phyloP scores from a whole-genome alignment of 2,888 invertebrate genomes.

The Cheilosia variabilis region DNA sequence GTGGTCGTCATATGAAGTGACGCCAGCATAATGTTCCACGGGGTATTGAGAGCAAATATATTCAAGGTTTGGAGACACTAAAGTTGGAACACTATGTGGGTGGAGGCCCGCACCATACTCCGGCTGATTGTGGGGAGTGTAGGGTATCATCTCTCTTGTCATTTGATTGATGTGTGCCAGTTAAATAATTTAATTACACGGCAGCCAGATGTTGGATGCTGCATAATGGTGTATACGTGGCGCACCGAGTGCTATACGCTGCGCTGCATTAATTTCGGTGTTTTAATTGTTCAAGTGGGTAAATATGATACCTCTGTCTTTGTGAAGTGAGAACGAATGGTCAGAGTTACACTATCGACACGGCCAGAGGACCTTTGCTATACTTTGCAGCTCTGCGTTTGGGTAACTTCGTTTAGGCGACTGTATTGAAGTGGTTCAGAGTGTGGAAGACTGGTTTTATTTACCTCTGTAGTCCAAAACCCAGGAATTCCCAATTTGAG shows the following conservation, averaged over 20 bases:
- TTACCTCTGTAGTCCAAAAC: no score
- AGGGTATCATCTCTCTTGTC: slow-evolving; percentile 71
- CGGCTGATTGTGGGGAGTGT: slow-evolving; percentile 25
- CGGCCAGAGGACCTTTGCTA: no score
- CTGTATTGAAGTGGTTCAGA: no score
- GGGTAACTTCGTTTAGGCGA: no score
- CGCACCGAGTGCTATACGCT: neutral
- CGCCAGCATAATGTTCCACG: slow-evolving; percentile 53
- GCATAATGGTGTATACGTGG: neutral
- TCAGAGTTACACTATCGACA: no score
- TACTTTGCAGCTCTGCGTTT: no score
- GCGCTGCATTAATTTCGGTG: slow-evolving; percentile 37
- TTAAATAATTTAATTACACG: slow-evolving; percentile 75
- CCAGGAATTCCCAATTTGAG: no score
- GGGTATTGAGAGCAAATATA: slow-evolving; percentile 39
- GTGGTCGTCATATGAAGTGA: slow-evolving; percentile 59
- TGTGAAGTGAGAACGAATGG: neutral
- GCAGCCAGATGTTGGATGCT: slow-evolving; percentile 62
- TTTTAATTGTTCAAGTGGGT: slow-evolving; percentile 68
- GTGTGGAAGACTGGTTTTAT: no score
- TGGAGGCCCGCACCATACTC: neutral
- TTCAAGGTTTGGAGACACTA: slow-evolving; percentile 32
- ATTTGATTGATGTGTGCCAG: slow-evolving; percentile 75
- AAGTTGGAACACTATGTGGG: slow-evolving; percentile 1
- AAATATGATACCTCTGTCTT: neutral